Evolutionary conservation across 2,888 invertebrate genomes (phyloP).

Genomic region (Lepidochrysops patricia): DNA sequence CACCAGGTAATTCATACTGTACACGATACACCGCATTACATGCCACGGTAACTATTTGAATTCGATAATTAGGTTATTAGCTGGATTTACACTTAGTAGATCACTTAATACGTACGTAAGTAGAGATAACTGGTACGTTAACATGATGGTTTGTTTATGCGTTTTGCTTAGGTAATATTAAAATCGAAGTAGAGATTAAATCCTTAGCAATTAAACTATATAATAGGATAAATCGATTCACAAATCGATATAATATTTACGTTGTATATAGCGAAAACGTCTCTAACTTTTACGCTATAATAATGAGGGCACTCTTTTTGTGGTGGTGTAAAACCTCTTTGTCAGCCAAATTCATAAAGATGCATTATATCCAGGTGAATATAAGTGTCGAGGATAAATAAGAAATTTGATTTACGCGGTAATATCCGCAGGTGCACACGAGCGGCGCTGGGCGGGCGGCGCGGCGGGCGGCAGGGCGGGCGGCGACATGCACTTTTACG

Average conservation of each 20-base stretch:
- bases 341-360: not conserved
- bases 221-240: not conserved
- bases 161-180: too few species aligned
- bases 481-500: constrained; percentile 23
- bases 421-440: constrained; percentile 63
- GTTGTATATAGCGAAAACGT: too few species aligned
- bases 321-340: not conserved
- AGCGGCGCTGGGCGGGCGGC: constrained; percentile 31
- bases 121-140: too few species aligned
- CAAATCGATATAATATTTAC: too few species aligned
- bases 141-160: too few species aligned
- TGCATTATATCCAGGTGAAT: constrained; percentile 24
- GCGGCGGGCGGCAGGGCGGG: constrained; percentile 14
- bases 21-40: constrained; percentile 39
- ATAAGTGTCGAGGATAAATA: constrained; percentile 54
- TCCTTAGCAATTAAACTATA: not conserved
- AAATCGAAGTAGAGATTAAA: not conserved
- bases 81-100: constrained; percentile 1
- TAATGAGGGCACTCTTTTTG: too few species aligned
- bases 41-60: constrained; percentile 46
- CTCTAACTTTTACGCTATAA: too few species aligned
- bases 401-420: constrained; percentile 64
- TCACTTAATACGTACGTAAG: not conserved
- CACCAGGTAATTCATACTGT: constrained; percentile 49
- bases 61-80: constrained; percentile 30